These are phyloP conservation scores for Oppia nitens DNA, from an alignment of 1,140 invertebrate species.

Conservation along the genomic window DNA sequence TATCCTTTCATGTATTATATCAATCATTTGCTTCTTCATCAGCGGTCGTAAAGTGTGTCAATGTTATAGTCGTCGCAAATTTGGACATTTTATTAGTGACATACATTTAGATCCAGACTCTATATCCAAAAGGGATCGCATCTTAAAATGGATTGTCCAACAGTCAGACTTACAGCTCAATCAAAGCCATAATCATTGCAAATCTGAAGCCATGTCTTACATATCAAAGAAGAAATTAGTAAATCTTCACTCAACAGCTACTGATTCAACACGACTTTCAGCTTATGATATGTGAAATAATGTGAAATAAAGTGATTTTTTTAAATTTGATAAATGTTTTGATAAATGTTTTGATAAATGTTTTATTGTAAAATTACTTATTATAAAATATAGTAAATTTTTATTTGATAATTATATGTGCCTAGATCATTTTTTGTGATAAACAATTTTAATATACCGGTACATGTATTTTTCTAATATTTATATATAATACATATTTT, in stretches of 20 bases:
- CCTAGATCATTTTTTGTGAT: too few species aligned
- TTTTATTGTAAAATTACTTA: too few species aligned
- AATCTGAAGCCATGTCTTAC: not conserved
- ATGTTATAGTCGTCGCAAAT: not conserved
- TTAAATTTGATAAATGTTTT: too few species aligned
- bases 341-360: too few species aligned
- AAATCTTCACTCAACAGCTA: not conserved
- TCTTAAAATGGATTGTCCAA: conserved; percentile 6
- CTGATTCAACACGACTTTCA: not conserved
- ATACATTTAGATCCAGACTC: not conserved
- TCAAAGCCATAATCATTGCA: not conserved
- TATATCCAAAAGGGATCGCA: conserved; percentile 1
- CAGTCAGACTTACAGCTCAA: not conserved
- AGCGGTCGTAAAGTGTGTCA: not conserved
- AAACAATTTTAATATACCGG: too few species aligned
- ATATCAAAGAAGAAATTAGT: not conserved
- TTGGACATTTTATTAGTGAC: not conserved
- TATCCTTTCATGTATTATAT: conserved; percentile 1
- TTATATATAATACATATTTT: too few species aligned
- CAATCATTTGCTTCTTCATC: conserved; percentile 2
- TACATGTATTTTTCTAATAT: too few species aligned
- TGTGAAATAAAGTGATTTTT: too few species aligned
- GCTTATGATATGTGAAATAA: not conserved
- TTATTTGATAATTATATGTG: too few species aligned
- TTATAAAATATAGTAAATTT: too few species aligned